Base-by-base conservation (phyloP, 2,113 vertebrate species). In the Prionailurus viverrinus region DNA sequence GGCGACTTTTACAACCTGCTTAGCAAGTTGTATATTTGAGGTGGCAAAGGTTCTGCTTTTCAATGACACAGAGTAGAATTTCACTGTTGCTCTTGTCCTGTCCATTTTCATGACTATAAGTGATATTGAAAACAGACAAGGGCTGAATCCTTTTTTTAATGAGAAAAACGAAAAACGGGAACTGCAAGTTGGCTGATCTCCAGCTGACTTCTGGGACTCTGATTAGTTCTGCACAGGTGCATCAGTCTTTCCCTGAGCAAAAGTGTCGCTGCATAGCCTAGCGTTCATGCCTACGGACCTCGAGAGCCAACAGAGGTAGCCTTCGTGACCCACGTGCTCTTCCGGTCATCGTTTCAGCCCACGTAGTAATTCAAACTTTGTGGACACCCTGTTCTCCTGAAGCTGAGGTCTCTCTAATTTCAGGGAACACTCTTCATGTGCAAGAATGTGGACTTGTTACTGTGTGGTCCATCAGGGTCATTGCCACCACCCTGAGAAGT, bases 291-390 rank as follows among this genome's bases (percentile, higher is more conserved):
- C 31, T 4, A 27, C 16, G 1, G 0, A 33, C 73, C 73, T 41
- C 7, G 0, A 0, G 8, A 69, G 48, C 10, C 73, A 14, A 4
- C 0, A 0, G n/a, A 25, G 13, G 25, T 3, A 45, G 33, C 6
- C 8, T 39, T 33, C 16, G 36, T 29, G n/a, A 33, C 7, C 5
- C 1, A 8, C 1, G 10, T 68, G 29, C 45, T 45, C 0, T 11
- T 93, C 10, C 3, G n/a, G 63, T 79, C 16, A 8, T 12, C 9
- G 8, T 7, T 39, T 25, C 16, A 39, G 9, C 16, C 3, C 31
- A 53, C 19, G 36, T 7, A 1, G 7, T 79, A 36, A 61, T 36
- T 36, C 53, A 41, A 31, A 33, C 41, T 73, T 3, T 58, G 11
- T 39, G n/a, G 48, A 88, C 39, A 45, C 29, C 8, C 39, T 51